Percentiles rank a stretch among this genome's conserved stretches.
Conservation (phyloP, 2,797 vertebrate species). For the Myripristis jacobus region DNA sequence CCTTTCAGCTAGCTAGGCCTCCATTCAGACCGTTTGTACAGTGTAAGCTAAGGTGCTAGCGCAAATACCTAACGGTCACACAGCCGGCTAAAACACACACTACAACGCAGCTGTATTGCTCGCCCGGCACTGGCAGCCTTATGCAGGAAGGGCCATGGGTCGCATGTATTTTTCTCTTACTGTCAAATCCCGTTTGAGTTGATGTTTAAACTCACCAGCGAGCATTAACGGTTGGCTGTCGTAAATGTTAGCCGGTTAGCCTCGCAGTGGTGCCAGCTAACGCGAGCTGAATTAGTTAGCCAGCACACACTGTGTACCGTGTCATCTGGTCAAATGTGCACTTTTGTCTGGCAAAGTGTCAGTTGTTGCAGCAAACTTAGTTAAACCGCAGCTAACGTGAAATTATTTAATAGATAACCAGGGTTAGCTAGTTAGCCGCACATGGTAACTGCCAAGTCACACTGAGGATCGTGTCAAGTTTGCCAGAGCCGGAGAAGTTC, state of each 20-base stretch:
- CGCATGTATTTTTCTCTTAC: not conserved
- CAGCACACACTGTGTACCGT: not conserved
- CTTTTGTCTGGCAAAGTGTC: not conserved
- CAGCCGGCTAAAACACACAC: not conserved
- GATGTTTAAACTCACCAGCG: not conserved
- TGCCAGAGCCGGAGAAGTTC: not conserved
- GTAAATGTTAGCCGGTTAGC: constrained; percentile 29
- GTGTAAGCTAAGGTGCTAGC: too few species aligned
- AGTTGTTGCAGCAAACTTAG: not conserved
- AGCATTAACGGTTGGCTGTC: not conserved
- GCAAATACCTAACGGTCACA: constrained; percentile 25
- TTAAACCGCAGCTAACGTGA: not conserved
- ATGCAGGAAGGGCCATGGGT: not conserved
- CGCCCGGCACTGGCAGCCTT: constrained; percentile 43
- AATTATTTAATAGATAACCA: not conserved
- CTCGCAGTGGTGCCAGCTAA: not conserved
- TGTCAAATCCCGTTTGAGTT: not conserved
- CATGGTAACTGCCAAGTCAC: constrained; percentile 43
- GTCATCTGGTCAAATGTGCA: not conserved
- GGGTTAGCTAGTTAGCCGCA: not conserved
- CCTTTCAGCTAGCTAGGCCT: constrained; percentile 66
- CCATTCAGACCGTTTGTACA: constrained; percentile 38
- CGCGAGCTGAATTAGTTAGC: constrained; percentile 11
- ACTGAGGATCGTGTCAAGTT: not conserved
- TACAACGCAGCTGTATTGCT: not conserved